Evolutionary conservation across 2,797 vertebrate genomes (phyloP), one percentile per base, ranked within the genome.

Genomic region (Sphenodon punctatus): DNA sequence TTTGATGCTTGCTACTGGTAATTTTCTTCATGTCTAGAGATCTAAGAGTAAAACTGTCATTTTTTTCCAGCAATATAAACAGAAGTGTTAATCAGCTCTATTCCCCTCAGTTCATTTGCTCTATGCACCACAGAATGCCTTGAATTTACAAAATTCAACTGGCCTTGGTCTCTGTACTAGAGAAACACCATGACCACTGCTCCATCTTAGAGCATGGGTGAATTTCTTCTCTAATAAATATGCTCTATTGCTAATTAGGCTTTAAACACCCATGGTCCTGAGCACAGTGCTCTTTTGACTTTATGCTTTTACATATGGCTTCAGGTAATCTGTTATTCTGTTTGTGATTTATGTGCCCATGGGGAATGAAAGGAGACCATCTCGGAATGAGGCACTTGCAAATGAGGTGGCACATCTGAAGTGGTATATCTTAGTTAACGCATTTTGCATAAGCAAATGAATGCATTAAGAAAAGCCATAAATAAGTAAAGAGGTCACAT

Each of bases 91-190:
- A 67, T 79, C 72, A 65, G 45, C 36, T 64, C 23, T 15, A 25
- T 63, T 76, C 60, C 36, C 67, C 34, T 73, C 64, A 32, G 6
- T 41, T 76, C 11, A 0, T 38, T 91, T 79, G 51, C 68, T 61
- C 79, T 81, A 41, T 78, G 13, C 36, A 64, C n/a, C 25, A 36
- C 73, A 10, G 12, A 76, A 43, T 53, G 38, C 71, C 58, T 87
- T 68, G 7, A 36, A 23, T 49, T 63, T 72, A 32, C 70, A 74
- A 72, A 79, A 85, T 88, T 78, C 78, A 86, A 72, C 56, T 80
- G 70, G 61, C 7, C 64, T 82, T 68, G 64, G 55, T 68, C 78
- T 68, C 45, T 38, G 70, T 67, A 41, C 66, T 75, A 20, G 1
- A 86, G 68, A 86, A 77, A 27, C 27, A 10, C 34, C 85, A 42